Evolutionary conservation across 2,888 invertebrate genomes (phyloP), one percentile per base, ranked within the genome.

Genomic region (Nipponacmea schrenckii): DNA sequence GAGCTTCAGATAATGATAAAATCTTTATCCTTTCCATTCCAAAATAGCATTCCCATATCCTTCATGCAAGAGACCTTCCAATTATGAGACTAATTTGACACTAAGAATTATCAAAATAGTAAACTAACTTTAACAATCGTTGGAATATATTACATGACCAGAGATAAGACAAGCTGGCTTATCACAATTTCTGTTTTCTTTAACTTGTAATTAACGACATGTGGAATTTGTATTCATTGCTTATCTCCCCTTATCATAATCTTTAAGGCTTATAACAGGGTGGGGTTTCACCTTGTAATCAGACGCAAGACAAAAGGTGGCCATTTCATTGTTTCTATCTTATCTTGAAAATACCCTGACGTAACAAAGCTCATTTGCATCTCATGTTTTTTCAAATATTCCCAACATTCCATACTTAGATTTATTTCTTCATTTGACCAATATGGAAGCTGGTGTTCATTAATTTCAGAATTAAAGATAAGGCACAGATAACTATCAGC

Each of bases 251-350:
- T 56, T 56, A 56, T 56, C 56, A 24, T 20, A 56, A 56, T 56
- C 56, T 56, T 20, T 24, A 14, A 56, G 24, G 56, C 56, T 10
- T 20, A 56, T 20, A 56, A 24, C 56, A 56, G 56, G 56, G 56
- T 24, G 56, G 56, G 20, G 56, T 24, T 24, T 24, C 56, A 20
- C 20, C 20, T 20, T 20, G 24, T 56, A 56, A 56, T 56, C 56
- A 56, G 24, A 56, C 39, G 24, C 20, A 24, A 56, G 56, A 24
- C 56, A 24, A 56, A 56, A 56, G 56, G 56, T 56, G 56, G 56
- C 56, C 56, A 56, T 56, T 56, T 56, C 56, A 56, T 56, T 56
- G 56, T 56, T 24, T 56, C 20, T 24, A 56, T 56, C 56, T 56
- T 56, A 56, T 56, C 56, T 20, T 24, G 24, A 24, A 56, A 24